Evolutionary conservation across 2,797 vertebrate genomes (phyloP).

Genomic region (Chaunax sp.): DNA sequence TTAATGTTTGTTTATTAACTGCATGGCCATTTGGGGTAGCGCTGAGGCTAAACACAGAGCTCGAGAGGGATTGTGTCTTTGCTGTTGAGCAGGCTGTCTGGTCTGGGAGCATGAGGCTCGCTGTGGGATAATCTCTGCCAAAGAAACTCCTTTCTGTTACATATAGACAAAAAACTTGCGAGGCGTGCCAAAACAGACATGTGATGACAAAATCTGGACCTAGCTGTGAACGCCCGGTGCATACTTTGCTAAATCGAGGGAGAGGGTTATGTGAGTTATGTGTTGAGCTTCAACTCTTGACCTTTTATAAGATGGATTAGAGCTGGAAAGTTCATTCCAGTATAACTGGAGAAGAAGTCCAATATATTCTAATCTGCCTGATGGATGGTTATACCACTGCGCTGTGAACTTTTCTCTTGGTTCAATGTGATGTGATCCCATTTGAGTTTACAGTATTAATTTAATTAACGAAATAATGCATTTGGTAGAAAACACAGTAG

Average conservation of each 20-base stretch:
- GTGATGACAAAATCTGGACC: constrained; percentile 2
- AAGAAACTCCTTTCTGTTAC: constrained; percentile 1
- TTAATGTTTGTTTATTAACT: constrained; percentile 31
- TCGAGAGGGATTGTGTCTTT: constrained; percentile 4
- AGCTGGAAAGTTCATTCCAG: constrained; percentile 27
- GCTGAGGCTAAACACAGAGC: constrained; percentile 5
- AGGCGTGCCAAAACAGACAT: neutral
- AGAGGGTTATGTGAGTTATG: constrained; percentile 9
- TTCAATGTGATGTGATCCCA: neutral
- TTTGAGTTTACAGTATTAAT: neutral
- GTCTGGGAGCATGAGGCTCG: neutral
- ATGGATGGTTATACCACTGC: neutral
- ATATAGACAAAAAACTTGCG: neutral
- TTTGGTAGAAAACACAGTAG: neutral
- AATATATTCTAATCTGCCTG: constrained; percentile 19
- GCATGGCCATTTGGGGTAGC: constrained; percentile 6
- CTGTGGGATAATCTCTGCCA: neutral
- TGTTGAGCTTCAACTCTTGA: constrained; percentile 32
- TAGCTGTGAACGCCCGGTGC: neutral
- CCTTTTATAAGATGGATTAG: constrained; percentile 47
- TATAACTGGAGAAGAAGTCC: neutral
- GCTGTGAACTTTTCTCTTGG: neutral
- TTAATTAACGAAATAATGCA: neutral
- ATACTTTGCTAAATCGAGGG: neutral
- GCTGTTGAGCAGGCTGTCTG: neutral